Conservation (phyloP, 1,140 invertebrate genomes). For the Conus betulinus region DNA sequence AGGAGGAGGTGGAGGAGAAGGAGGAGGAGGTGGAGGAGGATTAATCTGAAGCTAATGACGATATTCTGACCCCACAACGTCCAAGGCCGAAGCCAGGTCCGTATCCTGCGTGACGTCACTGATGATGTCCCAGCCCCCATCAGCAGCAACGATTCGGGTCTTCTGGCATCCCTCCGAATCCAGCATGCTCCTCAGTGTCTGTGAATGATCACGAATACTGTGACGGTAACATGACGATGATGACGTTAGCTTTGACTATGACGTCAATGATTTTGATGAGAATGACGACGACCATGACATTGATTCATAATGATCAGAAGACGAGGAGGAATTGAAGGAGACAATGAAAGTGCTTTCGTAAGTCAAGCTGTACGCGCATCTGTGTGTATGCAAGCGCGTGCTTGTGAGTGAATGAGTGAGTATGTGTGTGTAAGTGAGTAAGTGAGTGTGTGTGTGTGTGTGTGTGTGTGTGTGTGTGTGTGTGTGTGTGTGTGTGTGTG, state of each 20-base stretch:
- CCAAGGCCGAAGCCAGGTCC: slow-evolving; percentile 49
- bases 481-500: neutral
- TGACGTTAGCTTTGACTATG: neutral
- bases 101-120: slow-evolving; percentile 59
- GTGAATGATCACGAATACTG: neutral
- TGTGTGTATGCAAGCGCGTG: no score
- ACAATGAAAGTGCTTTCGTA: no score
- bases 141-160: slow-evolving; percentile 65
- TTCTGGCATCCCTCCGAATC: slow-evolving; percentile 53
- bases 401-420: no score
- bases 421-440: neutral
- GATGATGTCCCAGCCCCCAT: slow-evolving; percentile 49
- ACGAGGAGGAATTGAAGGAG: no score
- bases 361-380: no score
- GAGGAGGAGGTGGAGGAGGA: neutral
- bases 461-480: neutral
- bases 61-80: slow-evolving; percentile 54
- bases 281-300: neutral
- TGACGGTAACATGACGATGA: neutral
- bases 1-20: neutral
- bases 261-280: neutral
- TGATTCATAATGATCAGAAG: no score
- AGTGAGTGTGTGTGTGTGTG: neutral
- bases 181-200: slow-evolving; percentile 59
- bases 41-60: neutral